These are phyloP conservation scores for Megalonaias nervosa DNA, from an alignment of 1,140 invertebrate species.

Conservation along the genomic window DNA sequence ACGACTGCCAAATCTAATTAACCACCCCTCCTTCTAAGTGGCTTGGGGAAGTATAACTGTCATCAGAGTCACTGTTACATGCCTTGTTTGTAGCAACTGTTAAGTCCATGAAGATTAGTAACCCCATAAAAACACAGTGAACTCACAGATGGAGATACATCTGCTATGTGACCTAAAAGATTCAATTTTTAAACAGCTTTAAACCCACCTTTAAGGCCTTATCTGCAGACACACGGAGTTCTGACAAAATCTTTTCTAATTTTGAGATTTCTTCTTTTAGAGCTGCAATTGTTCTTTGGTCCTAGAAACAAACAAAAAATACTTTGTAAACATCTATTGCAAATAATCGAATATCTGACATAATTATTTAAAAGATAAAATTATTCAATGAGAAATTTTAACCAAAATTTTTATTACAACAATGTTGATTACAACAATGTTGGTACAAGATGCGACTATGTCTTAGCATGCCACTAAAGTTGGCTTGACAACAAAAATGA, in stretches of 20 bases:
- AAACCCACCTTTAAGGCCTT: slow-evolving; percentile 57
- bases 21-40: too few species aligned
- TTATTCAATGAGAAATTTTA: too few species aligned
- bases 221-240: slow-evolving; percentile 59
- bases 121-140: not conserved
- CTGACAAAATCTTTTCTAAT: slow-evolving; percentile 63
- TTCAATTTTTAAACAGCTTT: too few species aligned
- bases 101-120: not conserved
- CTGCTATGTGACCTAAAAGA: not conserved
- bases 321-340: not conserved
- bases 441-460: too few species aligned
- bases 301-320: slow-evolving; percentile 30
- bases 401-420: too few species aligned
- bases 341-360: too few species aligned
- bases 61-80: not conserved
- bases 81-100: too few species aligned
- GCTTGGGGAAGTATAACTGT: not conserved
- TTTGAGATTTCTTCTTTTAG: slow-evolving; percentile 59
- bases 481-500: too few species aligned
- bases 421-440: too few species aligned
- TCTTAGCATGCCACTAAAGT: too few species aligned
- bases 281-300: slow-evolving; percentile 45
- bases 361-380: too few species aligned
- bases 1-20: too few species aligned
- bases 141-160: not conserved